Conservation (phyloP, 2,797 vertebrate genomes). For the Hylomyscus alleni region DNA sequence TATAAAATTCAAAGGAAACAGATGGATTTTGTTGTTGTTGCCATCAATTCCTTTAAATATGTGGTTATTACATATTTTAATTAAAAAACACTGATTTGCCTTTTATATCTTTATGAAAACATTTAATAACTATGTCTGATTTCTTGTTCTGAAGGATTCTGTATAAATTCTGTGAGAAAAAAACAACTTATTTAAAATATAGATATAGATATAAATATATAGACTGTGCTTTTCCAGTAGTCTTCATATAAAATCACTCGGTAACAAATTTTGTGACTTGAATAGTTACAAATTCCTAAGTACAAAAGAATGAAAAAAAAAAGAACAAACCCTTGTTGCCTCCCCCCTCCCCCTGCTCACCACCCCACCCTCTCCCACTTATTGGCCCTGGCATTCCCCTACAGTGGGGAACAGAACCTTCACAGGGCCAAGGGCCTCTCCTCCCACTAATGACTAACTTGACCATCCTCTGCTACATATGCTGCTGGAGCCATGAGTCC, state of each 20-base stretch:
- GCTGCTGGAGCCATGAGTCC: no score
- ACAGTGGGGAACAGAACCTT: no score
- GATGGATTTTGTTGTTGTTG: background rate
- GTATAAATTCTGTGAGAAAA: conserved; percentile 27
- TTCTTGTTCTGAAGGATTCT: conserved; percentile 54
- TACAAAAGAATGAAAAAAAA: conserved; percentile 54
- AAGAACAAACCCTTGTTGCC: no score
- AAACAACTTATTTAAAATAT: conserved; percentile 56
- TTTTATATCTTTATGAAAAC: conserved; percentile 66
- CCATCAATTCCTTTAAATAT: conserved; percentile 38
- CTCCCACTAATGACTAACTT: no score
- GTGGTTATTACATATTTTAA: conserved; percentile 55
- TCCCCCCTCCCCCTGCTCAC: no score
- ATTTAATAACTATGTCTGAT: conserved; percentile 34
- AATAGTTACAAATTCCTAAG: conserved; percentile 61
- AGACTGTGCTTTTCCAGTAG: conserved; percentile 51
- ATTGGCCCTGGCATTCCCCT: no score
- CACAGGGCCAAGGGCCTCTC: no score
- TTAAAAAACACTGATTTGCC: conserved; percentile 39
- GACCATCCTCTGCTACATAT: no score
- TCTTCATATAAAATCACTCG: conserved; percentile 53
- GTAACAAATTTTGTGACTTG: conserved; percentile 45
- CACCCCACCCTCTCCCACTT: no score
- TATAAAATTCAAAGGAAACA: conserved; percentile 52
- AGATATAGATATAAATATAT: background rate